phyloP scores from a whole-genome alignment of 2,888 invertebrate genomes.

The Tryphoninae sp. region DNA sequence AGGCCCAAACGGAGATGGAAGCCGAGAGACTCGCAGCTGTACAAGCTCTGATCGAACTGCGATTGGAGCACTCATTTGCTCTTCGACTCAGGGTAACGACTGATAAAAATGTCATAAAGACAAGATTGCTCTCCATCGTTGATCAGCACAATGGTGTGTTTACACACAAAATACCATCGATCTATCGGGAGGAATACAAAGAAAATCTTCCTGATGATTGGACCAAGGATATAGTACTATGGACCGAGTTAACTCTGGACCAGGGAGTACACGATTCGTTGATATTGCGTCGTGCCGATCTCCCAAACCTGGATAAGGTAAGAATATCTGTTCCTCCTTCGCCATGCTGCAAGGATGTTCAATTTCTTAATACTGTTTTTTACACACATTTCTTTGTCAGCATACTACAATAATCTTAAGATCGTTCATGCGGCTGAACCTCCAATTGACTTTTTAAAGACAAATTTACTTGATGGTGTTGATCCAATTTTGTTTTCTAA shows the following conservation, averaged over 20 bases:
- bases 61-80: constrained; percentile 73
- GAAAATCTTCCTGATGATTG: constrained; percentile 88
- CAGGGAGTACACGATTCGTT: constrained; percentile 82
- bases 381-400: too few relatives aligned
- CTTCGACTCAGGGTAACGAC: constrained; percentile 66
- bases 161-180: constrained; percentile 81
- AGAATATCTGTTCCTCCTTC: background rate
- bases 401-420: too few relatives aligned
- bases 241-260: constrained; percentile 83
- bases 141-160: constrained; percentile 82
- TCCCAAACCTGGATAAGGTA: constrained; percentile 61
- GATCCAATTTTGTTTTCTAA: too few relatives aligned
- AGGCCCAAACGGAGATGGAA: constrained; percentile 76
- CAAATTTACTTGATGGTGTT: too few relatives aligned
- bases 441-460: too few relatives aligned
- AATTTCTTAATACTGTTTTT: background rate
- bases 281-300: constrained; percentile 77
- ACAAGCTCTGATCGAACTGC: constrained; percentile 79
- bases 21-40: constrained; percentile 81
- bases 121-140: constrained; percentile 80
- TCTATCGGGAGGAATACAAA: constrained; percentile 84
- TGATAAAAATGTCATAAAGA: constrained; percentile 71
- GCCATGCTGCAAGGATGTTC: background rate
- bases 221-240: constrained; percentile 84
- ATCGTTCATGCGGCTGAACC: too few relatives aligned